phyloP scores from a whole-genome alignment of 2,113 vertebrate species.

The Onychostoma macrolepis region DNA sequence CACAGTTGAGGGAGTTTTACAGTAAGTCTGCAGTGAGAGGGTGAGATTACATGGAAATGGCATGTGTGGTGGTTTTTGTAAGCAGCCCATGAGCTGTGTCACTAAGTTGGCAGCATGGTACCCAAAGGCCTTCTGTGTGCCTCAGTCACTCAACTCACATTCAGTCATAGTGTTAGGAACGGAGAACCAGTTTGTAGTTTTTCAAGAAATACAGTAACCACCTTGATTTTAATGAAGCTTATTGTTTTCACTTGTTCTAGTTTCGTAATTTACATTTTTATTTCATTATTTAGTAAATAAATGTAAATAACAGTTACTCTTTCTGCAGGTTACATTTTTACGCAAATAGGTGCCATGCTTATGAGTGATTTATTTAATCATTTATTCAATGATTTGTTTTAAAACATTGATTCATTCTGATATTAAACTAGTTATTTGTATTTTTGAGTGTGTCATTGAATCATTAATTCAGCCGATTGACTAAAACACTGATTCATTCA shows the following conservation, averaged over 20 bases:
- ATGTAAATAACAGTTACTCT: too few relatives aligned
- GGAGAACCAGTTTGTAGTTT: neutral
- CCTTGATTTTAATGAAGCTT: too few relatives aligned
- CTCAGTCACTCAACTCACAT: neutral
- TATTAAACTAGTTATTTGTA: neutral
- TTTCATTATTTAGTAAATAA: too few relatives aligned
- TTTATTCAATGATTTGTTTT: neutral
- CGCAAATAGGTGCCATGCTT: neutral
- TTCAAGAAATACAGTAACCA: neutral
- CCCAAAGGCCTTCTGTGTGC: neutral
- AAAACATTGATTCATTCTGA: neutral
- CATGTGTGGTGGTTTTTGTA: constrained; percentile 22
- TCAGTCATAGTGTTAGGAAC: neutral
- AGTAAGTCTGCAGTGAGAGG: constrained; percentile 4
- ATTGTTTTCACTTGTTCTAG: too few relatives aligned
- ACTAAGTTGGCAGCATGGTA: neutral
- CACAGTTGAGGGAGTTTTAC: neutral
- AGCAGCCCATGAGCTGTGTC: constrained; percentile 1
- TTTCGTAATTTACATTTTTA: neutral
- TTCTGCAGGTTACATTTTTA: neutral
- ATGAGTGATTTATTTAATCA: neutral
- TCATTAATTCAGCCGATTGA: neutral
- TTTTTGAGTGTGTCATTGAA: neutral
- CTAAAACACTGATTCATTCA: neutral
- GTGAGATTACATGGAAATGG: neutral